Base-by-base conservation (phyloP, 92 coral and sea anemone genomes). In the Plumapathes pennacea region DNA sequence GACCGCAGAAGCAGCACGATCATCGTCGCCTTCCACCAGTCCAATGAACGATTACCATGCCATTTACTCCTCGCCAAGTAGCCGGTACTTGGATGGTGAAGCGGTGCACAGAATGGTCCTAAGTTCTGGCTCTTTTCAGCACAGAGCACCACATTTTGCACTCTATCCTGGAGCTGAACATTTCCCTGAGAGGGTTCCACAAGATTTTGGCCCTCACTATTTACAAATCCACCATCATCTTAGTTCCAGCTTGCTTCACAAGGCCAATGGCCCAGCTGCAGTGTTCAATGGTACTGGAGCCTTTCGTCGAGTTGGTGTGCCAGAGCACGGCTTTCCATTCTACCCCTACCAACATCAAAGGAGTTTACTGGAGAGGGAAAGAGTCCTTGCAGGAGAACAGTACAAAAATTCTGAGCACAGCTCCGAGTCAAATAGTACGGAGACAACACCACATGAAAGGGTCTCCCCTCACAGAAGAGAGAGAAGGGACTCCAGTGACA, bases 1-100 rank as follows among this genome's bases (percentile, higher is more conserved):
- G 15, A 87, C 96, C 4, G 96, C 96, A 1, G 96, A 87, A 67
- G 96, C 90, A n/a, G 89, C 96, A 30, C 72, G 86, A 37, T 69
- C 96, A 11, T 66, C 86, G 2, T 78, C 96, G 4, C 67, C 96
- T 20, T 77, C 88, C 11, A 84, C 94, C 6, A 79, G 90, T n/a
- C 65, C 90, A 32, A 41, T 87, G 57, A 87, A 68, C 68, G 96
- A 87, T 48, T 83, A 83, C 38, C 96, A 83, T 43, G 64, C 96
- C 0, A 74, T 73, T 4, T 87, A 87, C 60, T 83, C 95, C n/a
- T 77, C 90, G 4, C 85, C 96, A 28, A 83, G 74, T 45, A 81
- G 84, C 54, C 85, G 90, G 28, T 87, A 58, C 41, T 66, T 87
- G 38, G 96, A 87, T 60, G 67, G 90, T 1, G 87, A 83, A 31